Evolutionary conservation across 2,888 invertebrate genomes (phyloP).

Genomic region (Dicyrtomina minuta): DNA sequence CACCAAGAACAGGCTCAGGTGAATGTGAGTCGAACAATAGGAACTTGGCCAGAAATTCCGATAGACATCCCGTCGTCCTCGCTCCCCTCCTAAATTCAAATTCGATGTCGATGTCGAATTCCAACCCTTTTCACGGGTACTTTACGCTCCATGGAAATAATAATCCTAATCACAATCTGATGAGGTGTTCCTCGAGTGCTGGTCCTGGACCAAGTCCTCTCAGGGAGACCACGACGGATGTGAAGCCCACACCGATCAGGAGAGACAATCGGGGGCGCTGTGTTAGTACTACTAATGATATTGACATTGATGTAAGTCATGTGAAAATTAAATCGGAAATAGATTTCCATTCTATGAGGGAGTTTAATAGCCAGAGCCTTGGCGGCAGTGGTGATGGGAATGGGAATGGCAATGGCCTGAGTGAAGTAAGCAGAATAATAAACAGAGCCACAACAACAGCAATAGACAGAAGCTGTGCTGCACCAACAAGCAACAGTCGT

Average conservation of each 20-base stretch:
- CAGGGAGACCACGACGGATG: no score
- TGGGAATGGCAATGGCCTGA: slow-evolving; percentile 32
- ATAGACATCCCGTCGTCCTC: not conserved
- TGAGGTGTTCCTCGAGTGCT: not conserved
- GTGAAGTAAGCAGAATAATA: no score
- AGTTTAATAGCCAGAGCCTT: slow-evolving; percentile 37
- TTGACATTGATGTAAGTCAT: not conserved
- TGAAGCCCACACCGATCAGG: no score
- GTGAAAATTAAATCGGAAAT: slow-evolving; percentile 51
- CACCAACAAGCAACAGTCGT: slow-evolving; percentile 26
- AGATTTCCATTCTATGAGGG: slow-evolving; percentile 46
- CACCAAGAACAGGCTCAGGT: not conserved
- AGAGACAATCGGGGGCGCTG: no score
- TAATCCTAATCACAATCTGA: not conserved
- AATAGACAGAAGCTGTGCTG: no score
- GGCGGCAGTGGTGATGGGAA: slow-evolving; percentile 5
- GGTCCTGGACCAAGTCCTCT: not conserved
- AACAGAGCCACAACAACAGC: no score
- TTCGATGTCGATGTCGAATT: not conserved
- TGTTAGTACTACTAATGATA: not conserved
- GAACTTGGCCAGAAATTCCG: no score
- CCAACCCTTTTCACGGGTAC: slow-evolving; percentile 2
- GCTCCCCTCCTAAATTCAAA: not conserved
- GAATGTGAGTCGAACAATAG: no score
- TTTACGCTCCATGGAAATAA: slow-evolving; percentile 4